phyloP scores from a whole-genome alignment of 1,140 invertebrate genomes.

The Dendroctonus valens region DNA sequence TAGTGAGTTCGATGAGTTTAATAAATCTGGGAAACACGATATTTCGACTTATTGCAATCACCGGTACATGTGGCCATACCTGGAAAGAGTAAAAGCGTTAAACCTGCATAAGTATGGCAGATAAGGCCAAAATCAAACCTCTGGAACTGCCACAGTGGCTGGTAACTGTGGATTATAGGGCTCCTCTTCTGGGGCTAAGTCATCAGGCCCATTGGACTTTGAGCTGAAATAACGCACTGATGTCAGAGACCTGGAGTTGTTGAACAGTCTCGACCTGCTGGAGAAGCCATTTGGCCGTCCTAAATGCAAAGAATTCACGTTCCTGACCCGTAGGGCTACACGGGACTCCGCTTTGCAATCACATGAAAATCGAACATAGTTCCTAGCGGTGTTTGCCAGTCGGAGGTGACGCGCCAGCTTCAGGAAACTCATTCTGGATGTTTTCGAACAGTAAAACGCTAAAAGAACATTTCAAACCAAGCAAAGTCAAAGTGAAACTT shows the following conservation, averaged over 20 bases:
- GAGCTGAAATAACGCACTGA: conserved; percentile 32
- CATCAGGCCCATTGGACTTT: conserved; percentile 44
- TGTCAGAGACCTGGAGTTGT: conserved; percentile 12
- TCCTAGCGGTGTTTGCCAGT: too few species aligned
- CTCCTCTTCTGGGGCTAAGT: conserved; percentile 38
- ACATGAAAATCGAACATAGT: conserved; percentile 3
- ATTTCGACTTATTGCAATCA: conserved; percentile 91
- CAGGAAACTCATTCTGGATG: conserved; percentile 23
- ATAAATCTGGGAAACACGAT: conserved; percentile 98
- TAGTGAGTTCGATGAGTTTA: conserved; percentile 92
- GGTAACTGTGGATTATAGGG: conserved; percentile 61
- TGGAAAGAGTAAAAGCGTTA: conserved; percentile 3
- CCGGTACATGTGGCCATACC: conserved; percentile 90
- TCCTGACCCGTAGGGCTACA: not conserved
- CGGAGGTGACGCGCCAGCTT: conserved; percentile 4
- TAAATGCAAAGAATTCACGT: not conserved
- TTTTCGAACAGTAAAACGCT: not conserved
- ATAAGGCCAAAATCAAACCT: conserved; percentile 52
- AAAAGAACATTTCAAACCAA: too few species aligned
- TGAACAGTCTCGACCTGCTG: conserved; percentile 11
- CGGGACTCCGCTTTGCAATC: conserved; percentile 5
- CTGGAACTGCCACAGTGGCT: conserved; percentile 91
- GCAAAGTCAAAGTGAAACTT: too few species aligned
- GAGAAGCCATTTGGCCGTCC: not conserved
- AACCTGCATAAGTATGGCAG: not conserved